Evolutionary conservation across 1,140 invertebrate genomes (phyloP).

Genomic region (Chlorops oryzae): DNA sequence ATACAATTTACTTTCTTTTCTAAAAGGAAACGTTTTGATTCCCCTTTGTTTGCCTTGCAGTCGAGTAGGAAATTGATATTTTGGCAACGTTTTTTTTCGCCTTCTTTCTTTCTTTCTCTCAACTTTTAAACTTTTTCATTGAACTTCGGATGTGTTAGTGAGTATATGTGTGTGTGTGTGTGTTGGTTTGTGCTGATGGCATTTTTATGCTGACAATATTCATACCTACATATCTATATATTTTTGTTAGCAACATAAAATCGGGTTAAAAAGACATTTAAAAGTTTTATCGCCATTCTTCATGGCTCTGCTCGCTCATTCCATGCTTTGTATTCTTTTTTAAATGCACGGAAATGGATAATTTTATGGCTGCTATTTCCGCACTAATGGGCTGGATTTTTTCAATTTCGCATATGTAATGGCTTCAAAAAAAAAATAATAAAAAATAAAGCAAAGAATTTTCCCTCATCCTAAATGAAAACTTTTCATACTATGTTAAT

Average conservation of each 20-base stretch:
- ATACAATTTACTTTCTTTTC: constrained; percentile 42
- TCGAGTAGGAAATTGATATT: not conserved
- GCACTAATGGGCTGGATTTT: constrained; percentile 9
- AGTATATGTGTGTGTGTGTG: not conserved
- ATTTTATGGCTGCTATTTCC: constrained; percentile 40
- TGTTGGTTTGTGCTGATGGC: not conserved
- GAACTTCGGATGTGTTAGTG: too few species aligned
- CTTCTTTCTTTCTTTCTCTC: not conserved
- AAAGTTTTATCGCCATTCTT: too few species aligned
- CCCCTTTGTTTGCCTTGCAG: constrained; percentile 8
- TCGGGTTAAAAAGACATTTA: not conserved
- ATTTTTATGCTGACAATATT: not conserved
- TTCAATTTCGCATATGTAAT: too few species aligned
- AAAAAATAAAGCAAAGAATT: too few species aligned
- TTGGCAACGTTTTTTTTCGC: not conserved
- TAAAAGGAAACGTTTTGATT: constrained; percentile 42
- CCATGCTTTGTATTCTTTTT: constrained; percentile 23
- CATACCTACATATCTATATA: not conserved
- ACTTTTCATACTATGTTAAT: too few species aligned
- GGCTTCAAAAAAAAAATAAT: too few species aligned
- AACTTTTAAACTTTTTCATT: too few species aligned
- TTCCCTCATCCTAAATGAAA: too few species aligned
- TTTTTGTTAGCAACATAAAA: not conserved
- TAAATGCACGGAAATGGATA: constrained; percentile 42
- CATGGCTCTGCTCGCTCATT: too few species aligned